phyloP scores from a whole-genome alignment of 2,113 vertebrate species.

The Fregata magnificens region DNA sequence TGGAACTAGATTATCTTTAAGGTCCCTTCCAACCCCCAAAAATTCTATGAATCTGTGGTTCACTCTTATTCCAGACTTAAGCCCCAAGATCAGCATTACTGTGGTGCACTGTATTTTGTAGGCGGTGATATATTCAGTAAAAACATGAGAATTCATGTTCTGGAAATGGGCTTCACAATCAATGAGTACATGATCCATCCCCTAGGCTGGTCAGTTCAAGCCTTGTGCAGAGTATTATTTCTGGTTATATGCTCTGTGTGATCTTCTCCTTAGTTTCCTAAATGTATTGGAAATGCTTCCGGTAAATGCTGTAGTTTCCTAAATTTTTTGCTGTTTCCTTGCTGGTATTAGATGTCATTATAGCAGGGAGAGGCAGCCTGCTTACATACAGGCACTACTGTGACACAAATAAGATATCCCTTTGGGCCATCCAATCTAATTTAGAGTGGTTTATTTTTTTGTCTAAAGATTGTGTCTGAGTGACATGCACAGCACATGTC shows the following conservation, averaged over 20 bases:
- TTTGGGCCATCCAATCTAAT: not conserved
- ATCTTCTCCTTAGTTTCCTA: not conserved
- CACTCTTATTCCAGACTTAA: conserved; percentile 74
- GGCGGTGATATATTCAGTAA: conserved; percentile 93
- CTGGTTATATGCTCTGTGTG: not conserved
- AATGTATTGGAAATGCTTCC: not conserved
- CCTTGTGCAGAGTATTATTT: not conserved
- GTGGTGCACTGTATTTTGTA: conserved; percentile 91
- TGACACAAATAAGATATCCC: not conserved
- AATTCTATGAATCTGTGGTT: not conserved
- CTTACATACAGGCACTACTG: not conserved
- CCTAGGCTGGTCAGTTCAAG: conserved; percentile 82
- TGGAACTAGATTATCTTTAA: no score
- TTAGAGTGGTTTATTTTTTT: not conserved
- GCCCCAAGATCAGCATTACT: conserved; percentile 91
- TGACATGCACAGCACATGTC: not conserved
- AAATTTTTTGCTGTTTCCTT: not conserved
- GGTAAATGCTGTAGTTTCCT: not conserved
- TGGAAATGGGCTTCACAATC: conserved; percentile 90
- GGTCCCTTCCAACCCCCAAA: no score
- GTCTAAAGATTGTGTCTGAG: not conserved
- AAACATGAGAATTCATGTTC: conserved; percentile 85
- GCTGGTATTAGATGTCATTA: not conserved
- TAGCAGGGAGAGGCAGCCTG: not conserved
- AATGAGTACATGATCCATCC: conserved; percentile 89